Evolutionary conservation across 1,140 invertebrate genomes (phyloP).

Genomic region (Anastrepha obliqua): DNA sequence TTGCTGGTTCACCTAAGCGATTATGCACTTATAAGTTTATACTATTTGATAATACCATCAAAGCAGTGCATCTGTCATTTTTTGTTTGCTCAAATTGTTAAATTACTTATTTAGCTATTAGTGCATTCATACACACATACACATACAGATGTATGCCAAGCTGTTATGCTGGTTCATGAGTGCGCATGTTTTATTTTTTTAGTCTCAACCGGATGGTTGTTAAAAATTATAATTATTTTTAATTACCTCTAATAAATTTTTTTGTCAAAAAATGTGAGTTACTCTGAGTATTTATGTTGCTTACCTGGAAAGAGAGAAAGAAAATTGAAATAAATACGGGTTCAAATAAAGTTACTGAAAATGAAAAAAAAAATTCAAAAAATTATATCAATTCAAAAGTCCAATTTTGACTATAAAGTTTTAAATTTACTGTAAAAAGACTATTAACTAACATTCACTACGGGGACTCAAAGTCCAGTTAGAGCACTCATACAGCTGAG

Average conservation of each 20-base stretch:
- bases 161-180: not conserved
- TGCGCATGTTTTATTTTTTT: not conserved
- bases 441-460: too few relatives aligned
- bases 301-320: conserved; percentile 19
- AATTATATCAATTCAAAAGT: too few relatives aligned
- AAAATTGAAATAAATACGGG: not conserved
- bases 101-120: conserved; percentile 13
- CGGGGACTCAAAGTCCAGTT: too few relatives aligned
- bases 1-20: not conserved
- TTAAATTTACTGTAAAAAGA: too few relatives aligned
- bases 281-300: not conserved
- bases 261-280: not conserved
- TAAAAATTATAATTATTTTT: not conserved
- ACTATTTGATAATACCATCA: conserved; percentile 28
- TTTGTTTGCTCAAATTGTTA: not conserved
- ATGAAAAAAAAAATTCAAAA: too few relatives aligned
- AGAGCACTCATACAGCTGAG: too few relatives aligned
- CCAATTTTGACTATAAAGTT: too few relatives aligned
- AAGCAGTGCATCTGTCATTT: not conserved
- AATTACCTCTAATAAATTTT: not conserved
- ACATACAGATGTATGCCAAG: not conserved
- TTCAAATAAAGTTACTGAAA: too few relatives aligned
- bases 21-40: not conserved
- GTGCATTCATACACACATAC: not conserved
- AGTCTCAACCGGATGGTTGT: not conserved